Percentiles rank a stretch among this genome's conserved stretches.
Conservation (phyloP, 1,140 invertebrate genomes). For the Ooceraea biroi region DNA sequence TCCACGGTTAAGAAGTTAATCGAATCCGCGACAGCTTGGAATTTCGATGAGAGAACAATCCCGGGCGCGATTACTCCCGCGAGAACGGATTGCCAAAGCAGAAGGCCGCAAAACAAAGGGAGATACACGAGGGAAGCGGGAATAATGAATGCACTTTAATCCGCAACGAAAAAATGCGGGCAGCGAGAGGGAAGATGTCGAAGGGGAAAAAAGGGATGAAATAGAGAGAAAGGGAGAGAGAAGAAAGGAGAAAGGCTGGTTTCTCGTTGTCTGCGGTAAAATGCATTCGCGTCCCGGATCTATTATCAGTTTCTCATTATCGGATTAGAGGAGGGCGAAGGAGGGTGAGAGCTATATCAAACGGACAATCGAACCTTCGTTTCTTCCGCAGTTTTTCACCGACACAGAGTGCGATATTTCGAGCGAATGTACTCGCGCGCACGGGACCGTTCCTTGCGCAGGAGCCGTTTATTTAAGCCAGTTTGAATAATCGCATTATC, state of each 20-base stretch:
- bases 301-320: constrained; percentile 51
- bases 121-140: constrained; percentile 1
- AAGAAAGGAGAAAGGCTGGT: neutral
- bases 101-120: constrained; percentile 32
- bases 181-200: neutral
- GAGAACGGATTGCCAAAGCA: constrained; percentile 36
- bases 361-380: neutral
- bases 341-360: neutral
- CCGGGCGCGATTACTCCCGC: constrained; percentile 47
- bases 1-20: constrained; percentile 56
- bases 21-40: constrained; percentile 55
- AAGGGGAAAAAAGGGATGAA: constrained; percentile 8
- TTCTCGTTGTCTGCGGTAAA: neutral
- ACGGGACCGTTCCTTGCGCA: neutral
- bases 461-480: constrained; percentile 25
- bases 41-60: constrained; percentile 57
- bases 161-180: neutral
- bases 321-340: neutral
- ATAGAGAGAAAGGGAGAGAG: neutral
- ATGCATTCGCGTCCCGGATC: constrained; percentile 34
- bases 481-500: constrained; percentile 30
- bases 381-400: constrained; percentile 17
- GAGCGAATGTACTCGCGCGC: neutral
- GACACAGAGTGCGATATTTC: neutral
- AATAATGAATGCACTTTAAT: constrained; percentile 42